Conservation (phyloP, 2,113 vertebrate species). For the Apodemus speciosus region DNA sequence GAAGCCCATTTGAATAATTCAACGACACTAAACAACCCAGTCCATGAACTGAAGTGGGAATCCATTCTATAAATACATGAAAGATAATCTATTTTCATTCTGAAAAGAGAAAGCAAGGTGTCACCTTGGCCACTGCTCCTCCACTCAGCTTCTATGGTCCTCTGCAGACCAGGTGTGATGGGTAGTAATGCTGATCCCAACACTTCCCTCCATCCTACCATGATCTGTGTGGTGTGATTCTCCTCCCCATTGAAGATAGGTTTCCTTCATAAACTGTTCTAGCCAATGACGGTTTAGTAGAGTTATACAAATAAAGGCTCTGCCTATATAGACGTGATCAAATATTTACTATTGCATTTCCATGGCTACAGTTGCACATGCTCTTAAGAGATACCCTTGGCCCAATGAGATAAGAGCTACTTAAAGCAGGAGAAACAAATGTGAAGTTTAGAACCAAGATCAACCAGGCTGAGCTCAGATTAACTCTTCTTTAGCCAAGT, state of each 20-base stretch:
- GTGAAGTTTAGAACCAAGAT: neutral
- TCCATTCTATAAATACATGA: neutral
- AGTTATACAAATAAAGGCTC: neutral
- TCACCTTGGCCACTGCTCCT: neutral
- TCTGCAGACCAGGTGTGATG: neutral
- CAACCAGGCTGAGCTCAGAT: neutral
- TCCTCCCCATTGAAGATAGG: neutral
- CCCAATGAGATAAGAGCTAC: neutral
- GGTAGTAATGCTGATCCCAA: too few relatives aligned
- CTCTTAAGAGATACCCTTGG: neutral
- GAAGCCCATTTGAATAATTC: neutral
- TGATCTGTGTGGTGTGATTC: neutral
- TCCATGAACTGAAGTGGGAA: neutral
- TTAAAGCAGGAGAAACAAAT: neutral
- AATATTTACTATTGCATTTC: neutral
- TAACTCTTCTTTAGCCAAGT: neutral
- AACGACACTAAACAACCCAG: neutral
- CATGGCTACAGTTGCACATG: neutral
- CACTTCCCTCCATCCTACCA: neutral
- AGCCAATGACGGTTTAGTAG: neutral
- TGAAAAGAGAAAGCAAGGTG: neutral
- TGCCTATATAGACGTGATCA: rapidly evolving
- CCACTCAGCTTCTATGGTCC: neutral
- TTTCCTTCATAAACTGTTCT: neutral
- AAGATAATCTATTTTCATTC: neutral